Evolutionary conservation across 2,888 invertebrate species (phyloP).

Genomic region (Altica lythri): DNA sequence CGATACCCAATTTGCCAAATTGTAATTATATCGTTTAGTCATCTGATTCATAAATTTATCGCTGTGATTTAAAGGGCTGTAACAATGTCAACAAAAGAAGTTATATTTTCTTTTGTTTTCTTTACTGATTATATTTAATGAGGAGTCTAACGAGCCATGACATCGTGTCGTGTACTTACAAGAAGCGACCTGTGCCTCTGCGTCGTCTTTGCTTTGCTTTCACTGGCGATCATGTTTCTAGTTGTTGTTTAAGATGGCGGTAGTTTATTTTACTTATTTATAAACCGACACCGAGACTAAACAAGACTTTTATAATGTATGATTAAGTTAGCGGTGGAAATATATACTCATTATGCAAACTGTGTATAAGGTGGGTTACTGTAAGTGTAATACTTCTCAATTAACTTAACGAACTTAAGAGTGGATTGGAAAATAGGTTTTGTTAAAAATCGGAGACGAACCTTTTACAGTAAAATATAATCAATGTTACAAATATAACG

Average conservation of each 20-base stretch:
- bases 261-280: no score
- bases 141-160: slow-evolving; percentile 21
- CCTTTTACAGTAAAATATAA: no score
- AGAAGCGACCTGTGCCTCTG: background rate
- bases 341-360: no score
- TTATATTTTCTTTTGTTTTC: slow-evolving; percentile 19
- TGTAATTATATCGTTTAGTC: slow-evolving; percentile 13
- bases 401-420: no score
- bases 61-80: slow-evolving; percentile 8
- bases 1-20: background rate
- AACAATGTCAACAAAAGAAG: slow-evolving; percentile 14
- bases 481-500: no score
- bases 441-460: no score
- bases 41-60: slow-evolving; percentile 15
- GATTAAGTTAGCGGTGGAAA: no score
- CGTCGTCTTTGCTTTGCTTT: background rate
- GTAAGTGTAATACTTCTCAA: no score
- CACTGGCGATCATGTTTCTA: slow-evolving; percentile 2
- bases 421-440: no score
- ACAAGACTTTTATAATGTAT: no score
- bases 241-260: background rate
- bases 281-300: no score
- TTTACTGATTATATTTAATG: slow-evolving; percentile 20
- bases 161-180: slow-evolving; percentile 4
- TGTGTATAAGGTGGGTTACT: no score